Percentiles rank a stretch among this genome's conserved stretches.
Conservation (phyloP, 2,113 vertebrate species). For the Phodopus roborovskii region DNA sequence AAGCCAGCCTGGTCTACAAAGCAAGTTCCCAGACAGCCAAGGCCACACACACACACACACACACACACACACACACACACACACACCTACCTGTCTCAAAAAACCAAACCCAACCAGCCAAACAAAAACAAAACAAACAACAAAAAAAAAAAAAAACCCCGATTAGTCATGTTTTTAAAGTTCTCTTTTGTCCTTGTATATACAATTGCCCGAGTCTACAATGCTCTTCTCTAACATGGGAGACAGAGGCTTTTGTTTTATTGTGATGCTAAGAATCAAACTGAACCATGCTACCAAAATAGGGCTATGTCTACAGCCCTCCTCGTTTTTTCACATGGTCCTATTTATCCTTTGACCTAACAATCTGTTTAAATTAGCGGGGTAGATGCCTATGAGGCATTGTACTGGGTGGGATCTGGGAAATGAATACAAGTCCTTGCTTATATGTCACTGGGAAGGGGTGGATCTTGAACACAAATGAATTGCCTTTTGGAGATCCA, state of each 20-base stretch:
- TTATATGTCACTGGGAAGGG: neutral
- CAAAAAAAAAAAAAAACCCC: neutral
- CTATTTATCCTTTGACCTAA: neutral
- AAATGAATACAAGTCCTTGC: neutral
- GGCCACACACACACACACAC: too few species aligned
- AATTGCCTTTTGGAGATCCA: neutral
- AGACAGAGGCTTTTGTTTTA: neutral
- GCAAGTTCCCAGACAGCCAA: neutral
- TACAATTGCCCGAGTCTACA: neutral
- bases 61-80: too few species aligned
- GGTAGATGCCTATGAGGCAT: neutral
- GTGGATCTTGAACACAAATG: neutral
- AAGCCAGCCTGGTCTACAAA: neutral
- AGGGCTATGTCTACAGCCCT: neutral
- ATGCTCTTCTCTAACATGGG: neutral
- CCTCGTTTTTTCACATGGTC: neutral
- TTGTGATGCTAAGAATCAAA: neutral
- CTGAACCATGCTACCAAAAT: neutral
- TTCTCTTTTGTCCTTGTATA: neutral
- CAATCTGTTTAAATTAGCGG: neutral
- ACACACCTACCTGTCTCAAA: neutral
- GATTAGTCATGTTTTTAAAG: slow-evolving; percentile 17
- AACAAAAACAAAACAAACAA: neutral
- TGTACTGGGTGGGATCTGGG: neutral
- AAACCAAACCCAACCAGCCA: neutral